Evolutionary conservation across 2,888 invertebrate species (phyloP).

Genomic region (Nesidiocoris tenuis): DNA sequence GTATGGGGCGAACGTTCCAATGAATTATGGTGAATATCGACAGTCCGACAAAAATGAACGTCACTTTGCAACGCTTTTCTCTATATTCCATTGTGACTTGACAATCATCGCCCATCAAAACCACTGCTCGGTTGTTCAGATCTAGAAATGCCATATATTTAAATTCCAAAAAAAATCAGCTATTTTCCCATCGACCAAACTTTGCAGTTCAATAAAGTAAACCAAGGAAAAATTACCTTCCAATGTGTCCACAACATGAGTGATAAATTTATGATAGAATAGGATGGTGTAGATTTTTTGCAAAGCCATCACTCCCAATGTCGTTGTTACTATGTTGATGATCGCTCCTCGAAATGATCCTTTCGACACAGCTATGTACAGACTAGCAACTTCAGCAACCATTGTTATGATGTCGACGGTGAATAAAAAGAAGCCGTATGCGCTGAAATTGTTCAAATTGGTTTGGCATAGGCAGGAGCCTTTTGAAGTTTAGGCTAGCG

Average conservation of each 20-base stretch:
- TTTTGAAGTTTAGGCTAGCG: no score
- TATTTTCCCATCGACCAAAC: no score
- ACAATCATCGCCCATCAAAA: constrained; percentile 14
- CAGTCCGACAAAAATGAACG: constrained; percentile 21
- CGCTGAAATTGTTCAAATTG: constrained; percentile 1
- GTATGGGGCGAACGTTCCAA: constrained; percentile 24
- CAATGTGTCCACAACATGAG: background rate
- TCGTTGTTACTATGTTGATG: constrained; percentile 31
- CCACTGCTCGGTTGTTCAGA: constrained; percentile 14
- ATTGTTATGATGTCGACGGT: constrained; percentile 13
- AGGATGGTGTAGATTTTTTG: constrained; percentile 18
- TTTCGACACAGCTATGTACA: constrained; percentile 15
- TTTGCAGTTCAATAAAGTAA: background rate
- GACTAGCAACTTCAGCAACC: constrained; percentile 23
- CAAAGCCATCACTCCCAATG: constrained; percentile 13
- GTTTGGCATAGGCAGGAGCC: no score
- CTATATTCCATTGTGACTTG: constrained; percentile 14
- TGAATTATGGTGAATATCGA: constrained; percentile 23
- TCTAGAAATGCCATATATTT: no score
- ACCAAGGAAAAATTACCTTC: constrained; percentile 17
- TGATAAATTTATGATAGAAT: constrained; percentile 9
- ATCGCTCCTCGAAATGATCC: constrained; percentile 36
- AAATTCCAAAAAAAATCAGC: no score
- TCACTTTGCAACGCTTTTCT: constrained; percentile 10
- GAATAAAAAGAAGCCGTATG: constrained; percentile 15